Evolutionary conservation across 2,888 invertebrate genomes (phyloP), one percentile per base, ranked within the genome.

Genomic region (Macrophya annulata): DNA sequence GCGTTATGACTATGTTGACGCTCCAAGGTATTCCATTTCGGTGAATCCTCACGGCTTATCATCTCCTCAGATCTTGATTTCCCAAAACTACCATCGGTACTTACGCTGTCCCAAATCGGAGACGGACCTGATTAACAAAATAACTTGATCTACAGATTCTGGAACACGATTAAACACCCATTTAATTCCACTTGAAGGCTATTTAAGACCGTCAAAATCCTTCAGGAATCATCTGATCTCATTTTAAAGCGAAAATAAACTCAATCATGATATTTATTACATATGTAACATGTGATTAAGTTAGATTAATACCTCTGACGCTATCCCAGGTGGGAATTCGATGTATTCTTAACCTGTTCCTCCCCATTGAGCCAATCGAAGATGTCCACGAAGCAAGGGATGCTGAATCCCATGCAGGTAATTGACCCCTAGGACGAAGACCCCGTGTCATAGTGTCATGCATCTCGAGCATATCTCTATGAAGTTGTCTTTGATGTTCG

Each of bases 381-480:
- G 92, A 91, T 15, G 89, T 90, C 91, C 91, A 91, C 0, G 90
- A 88, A n/a, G 90, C 88, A 37, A 90, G 85, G 12, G 92, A 92
- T 45, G 89, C 86, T n/a, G 91, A 87, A 68, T 92, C 92, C 91
- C 92, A 92, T 0, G 89, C 55, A 68, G 90, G 89, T 15, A 90
- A 86, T 25, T 89, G 89, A 72, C 87, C 89, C 37, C 90, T 90
- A 65, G 89, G 88, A 72, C 91, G 86, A 55, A 90, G 86, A 17
- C 91, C 91, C 17, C 91, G 88, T 25, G 90, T 89, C 76, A 92
- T 85, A 1, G 90, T 92, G 85, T 92, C 92, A 76, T 92, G 91
- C 85, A 92, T 91, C 82, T 90, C 90, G 43, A 88, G 88, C 87
- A 92, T 91, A 86, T 92, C 91, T 8, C 88, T 89, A 40, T 88